Evolutionary conservation across 2,888 invertebrate genomes (phyloP), one percentile per base, ranked within the genome.

Genomic region (Stramonita haemastoma): DNA sequence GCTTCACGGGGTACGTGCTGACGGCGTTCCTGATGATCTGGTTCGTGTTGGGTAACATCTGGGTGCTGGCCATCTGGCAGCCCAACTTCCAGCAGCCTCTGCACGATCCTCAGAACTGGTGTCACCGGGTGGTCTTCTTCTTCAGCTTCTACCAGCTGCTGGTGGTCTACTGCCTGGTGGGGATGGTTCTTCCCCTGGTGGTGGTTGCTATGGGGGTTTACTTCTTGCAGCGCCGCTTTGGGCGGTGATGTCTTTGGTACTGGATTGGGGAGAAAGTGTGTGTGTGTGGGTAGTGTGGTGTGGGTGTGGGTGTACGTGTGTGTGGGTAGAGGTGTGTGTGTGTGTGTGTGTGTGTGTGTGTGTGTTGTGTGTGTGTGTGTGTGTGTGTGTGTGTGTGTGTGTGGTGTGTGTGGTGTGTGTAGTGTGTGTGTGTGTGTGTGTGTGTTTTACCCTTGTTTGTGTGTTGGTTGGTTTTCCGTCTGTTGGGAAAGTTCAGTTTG

Each of bases 91-190:
- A 97, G 0, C 97, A 97, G 4, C 97, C 97, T 0, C 96, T 98
- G 56, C 97, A 97, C 95, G 97, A 98, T 91, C 98, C 98, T 0
- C 97, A 97, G 96, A 97, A 97, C 92, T 98, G 98, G 98, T 98
- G 98, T 94, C 97, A 97, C 95, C 97, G 97, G 92, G 97, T 97
- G 0, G 97, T 98, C 46, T 46, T 46, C 46, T 98, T 98, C 96
- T 98, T 98, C 95, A 97, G 98, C 0, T 95, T 98, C 90, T 97
- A 97, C 73, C 98, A 98, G 95, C 97, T 98, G 0, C 97, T 97
- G 89, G 97, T 97, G 46, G 97, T 97, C 84, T 98, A 98, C 96
- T 97, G 97, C 0, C 96, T 97, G 13, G 93, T 93, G 56, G 90
- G 89, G n/a, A 32, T 97, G 97, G 97, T 32, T 11, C 70, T 88